phyloP scores from a whole-genome alignment of 1,140 invertebrate genomes.

The Oscheius sp. region DNA sequence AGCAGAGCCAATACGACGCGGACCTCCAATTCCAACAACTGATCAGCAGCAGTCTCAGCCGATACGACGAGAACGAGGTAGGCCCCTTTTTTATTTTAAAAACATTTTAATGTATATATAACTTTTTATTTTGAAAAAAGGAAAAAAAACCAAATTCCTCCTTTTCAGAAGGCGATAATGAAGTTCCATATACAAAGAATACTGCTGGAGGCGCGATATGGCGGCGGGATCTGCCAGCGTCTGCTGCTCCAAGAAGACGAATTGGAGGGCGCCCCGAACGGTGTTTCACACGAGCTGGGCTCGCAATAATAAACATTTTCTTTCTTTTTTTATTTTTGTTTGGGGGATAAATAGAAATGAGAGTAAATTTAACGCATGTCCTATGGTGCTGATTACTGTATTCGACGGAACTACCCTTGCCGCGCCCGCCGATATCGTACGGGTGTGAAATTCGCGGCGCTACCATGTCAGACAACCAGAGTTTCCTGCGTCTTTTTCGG shows the following conservation, averaged over 20 bases:
- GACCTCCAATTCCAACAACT: background rate
- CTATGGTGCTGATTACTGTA: no score
- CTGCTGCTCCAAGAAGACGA: background rate
- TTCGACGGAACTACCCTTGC: no score
- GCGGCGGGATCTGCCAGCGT: background rate
- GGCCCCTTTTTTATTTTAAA: background rate
- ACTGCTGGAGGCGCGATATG: conserved; percentile 8
- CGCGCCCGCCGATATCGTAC: no score
- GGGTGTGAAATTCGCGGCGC: no score
- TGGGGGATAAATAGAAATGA: no score
- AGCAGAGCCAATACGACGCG: background rate
- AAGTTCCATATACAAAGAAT: conserved; percentile 14
- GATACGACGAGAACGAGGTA: background rate
- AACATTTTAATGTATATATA: background rate
- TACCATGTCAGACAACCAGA: no score
- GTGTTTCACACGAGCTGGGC: background rate
- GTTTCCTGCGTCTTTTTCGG: no score
- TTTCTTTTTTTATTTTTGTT: no score
- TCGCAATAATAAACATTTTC: background rate
- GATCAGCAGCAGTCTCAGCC: background rate
- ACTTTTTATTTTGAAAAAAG: background rate
- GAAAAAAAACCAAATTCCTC: no score
- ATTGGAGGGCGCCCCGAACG: background rate
- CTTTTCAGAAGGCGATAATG: conserved; percentile 11
- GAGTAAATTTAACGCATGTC: no score